Base-by-base conservation (phyloP, 2,888 invertebrate species). In the Pachydiplax longipennis region DNA sequence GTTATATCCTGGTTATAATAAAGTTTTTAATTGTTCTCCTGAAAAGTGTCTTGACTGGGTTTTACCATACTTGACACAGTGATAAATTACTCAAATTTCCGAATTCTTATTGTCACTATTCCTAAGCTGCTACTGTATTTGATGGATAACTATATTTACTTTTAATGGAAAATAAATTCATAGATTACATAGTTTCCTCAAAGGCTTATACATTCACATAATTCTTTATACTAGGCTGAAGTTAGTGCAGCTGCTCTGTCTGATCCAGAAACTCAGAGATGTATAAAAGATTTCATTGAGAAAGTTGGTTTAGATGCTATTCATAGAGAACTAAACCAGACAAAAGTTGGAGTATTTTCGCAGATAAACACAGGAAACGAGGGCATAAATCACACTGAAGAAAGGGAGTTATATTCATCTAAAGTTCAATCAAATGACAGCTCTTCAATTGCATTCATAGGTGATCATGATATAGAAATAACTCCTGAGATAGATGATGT, bases 401-500 rank as follows among this genome's bases (percentile, higher is more conserved):
- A 73, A 73, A 31, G 31, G 3, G 15, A 31, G 0, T 13, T 12
- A 25, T 12, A 10, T 2, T 31, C 73, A 73, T 73, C 31, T 12
- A 31, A 31, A 73, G 65, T 65, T 13, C 53, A 58, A 81, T 81
- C 44, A n/a, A 25, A 48, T 18, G 53, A 53, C 83, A 83, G 58
- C 58, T 58, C 53, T 13, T 87, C 87, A n/a, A 22, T 87, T 22
- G 37, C 37, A 65, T 61, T 37, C n/a, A 37, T n/a, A 2, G 10
- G 65, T 0, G 87, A 87, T 15, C 87, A 40, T 87, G 87, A 87
- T 61, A 61, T 87, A 40, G 87, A 87, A 37, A 61, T 87, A 3
- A 87, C 87, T 1, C 3, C 61, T n/a, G 87, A 87, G 37, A 35
- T 87, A 37, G 87, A 87, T 87, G 87, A 87, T 61, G 87, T 87